Conservation (phyloP, 1,140 invertebrate species). For the Drosophila kikkawai region DNA sequence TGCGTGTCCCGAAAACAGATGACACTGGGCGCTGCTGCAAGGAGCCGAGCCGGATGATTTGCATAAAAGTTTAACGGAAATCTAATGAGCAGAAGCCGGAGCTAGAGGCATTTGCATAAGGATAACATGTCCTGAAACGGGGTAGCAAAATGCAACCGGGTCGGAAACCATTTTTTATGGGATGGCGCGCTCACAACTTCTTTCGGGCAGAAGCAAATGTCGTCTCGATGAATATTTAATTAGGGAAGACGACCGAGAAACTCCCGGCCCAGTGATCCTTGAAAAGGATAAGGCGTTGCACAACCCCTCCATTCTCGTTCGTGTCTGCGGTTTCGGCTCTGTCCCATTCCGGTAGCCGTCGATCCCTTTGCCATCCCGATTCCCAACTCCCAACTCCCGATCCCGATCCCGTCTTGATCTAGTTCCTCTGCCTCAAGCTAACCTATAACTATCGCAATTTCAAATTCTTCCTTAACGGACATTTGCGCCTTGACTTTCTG, state of each 20-base stretch:
- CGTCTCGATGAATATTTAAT: constrained; percentile 80
- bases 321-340: constrained; percentile 59
- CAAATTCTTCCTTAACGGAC: constrained; percentile 69
- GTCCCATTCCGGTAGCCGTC: constrained; percentile 38
- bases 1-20: constrained; percentile 61
- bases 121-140: constrained; percentile 49
- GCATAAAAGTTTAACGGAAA: constrained; percentile 80
- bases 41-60: constrained; percentile 55
- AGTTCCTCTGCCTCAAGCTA: constrained; percentile 57
- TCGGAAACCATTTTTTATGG: constrained; percentile 47
- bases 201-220: constrained; percentile 63
- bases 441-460: constrained; percentile 69
- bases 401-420: constrained; percentile 63
- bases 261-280: constrained; percentile 50
- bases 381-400: not conserved
- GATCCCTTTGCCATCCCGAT: constrained; percentile 10
- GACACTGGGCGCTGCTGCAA: constrained; percentile 25
- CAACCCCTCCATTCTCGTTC: constrained; percentile 53
- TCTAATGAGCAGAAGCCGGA: constrained; percentile 62
- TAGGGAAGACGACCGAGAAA: constrained; percentile 51
- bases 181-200: constrained; percentile 3
- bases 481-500: constrained; percentile 62
- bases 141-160: constrained; percentile 55
- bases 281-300: constrained; percentile 49
- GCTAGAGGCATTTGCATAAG: constrained; percentile 51